Evolutionary conservation across 2,888 invertebrate species (phyloP), one percentile per base, ranked within the genome.

Genomic region (Acholoe squamosa): DNA sequence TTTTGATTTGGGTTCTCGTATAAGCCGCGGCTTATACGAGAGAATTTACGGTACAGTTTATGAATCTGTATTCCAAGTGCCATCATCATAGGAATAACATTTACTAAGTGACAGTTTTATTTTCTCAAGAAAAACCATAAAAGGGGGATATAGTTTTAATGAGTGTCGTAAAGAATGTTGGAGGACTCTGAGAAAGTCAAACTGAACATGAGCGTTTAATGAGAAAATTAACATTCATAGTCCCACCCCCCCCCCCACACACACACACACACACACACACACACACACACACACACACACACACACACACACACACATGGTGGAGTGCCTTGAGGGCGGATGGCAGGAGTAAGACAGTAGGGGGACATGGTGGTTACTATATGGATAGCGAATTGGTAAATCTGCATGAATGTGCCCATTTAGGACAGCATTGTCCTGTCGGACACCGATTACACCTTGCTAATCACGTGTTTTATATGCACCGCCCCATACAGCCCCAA

Each of bases 211-310:
- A 28, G 31, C n/a, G 25, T 31, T 76, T 76, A 76, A 76, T 28
- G 76, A 76, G 76, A 76, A 76, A 16, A 28, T 76, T 76, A 76
- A 76, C n/a, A 43, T 43, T 43, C 43, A 43, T 43, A 7, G 43
- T n/a, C n/a, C n/a, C n/a, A n/a, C n/a, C n/a, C n/a, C n/a, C n/a
- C n/a, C n/a, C n/a, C n/a, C n/a, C n/a, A n/a, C n/a, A n/a, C n/a
- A n/a, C n/a, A n/a, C n/a, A n/a, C n/a, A n/a, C n/a, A n/a, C n/a
- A n/a, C n/a, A n/a, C n/a, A n/a, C n/a, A n/a, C n/a, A n/a, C n/a
- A n/a, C n/a, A n/a, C n/a, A n/a, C n/a, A n/a, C n/a, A n/a, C n/a
- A n/a, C n/a, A n/a, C n/a, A n/a, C n/a, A n/a, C n/a, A n/a, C n/a
- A n/a, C n/a, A n/a, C n/a, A n/a, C n/a, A 43, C 5, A 10, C 43